Conservation (phyloP, 2,888 invertebrate genomes). For the Norana najaformis region DNA sequence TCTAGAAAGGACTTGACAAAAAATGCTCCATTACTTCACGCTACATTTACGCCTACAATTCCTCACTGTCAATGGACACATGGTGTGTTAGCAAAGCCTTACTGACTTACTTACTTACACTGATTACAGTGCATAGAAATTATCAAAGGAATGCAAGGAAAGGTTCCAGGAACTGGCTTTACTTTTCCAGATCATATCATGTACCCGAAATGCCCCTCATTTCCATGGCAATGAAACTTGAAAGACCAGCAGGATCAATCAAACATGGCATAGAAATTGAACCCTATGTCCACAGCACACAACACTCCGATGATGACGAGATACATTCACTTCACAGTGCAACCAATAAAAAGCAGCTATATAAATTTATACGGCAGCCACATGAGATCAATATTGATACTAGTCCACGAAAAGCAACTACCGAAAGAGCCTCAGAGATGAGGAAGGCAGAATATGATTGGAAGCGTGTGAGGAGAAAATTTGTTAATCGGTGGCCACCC, state of each 20-base stretch:
- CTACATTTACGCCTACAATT: background rate
- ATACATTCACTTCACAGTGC: background rate
- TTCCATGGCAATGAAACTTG: background rate
- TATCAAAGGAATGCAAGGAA: background rate
- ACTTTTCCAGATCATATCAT: background rate
- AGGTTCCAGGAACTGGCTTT: background rate
- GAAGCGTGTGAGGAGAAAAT: background rate
- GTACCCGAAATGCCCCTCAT: background rate
- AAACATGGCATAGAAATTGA: background rate
- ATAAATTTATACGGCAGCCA: background rate
- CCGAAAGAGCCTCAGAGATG: background rate
- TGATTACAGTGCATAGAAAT: background rate
- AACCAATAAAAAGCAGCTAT: background rate
- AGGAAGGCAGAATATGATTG: background rate
- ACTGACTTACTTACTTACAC: too few relatives aligned
- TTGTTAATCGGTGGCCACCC: background rate
- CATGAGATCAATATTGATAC: constrained; percentile 1
- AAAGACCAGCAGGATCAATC: background rate
- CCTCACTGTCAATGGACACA: too few relatives aligned
- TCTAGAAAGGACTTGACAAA: too few relatives aligned
- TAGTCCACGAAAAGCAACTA: background rate
- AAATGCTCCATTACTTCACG: background rate
- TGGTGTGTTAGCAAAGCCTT: too few relatives aligned
- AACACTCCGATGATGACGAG: background rate
- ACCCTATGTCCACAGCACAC: background rate